These are phyloP conservation scores for Xenotilapia leptura DNA, from an alignment of 2,113 vertebrate species.

Conservation along the genomic window DNA sequence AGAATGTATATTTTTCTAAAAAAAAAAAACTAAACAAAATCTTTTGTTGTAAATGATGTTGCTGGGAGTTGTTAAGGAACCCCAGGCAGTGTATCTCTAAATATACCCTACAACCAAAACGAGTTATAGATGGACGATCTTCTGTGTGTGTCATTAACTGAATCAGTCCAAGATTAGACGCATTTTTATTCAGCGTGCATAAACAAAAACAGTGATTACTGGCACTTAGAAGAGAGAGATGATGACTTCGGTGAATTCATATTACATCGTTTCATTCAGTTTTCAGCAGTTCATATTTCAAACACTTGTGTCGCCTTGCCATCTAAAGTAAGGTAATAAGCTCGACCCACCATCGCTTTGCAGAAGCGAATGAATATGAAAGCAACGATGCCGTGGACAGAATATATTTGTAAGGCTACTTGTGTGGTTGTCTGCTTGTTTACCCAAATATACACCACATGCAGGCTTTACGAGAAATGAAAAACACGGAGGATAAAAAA, in stretches of 20 bases:
- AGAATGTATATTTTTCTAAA: background rate
- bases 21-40: accelerated
- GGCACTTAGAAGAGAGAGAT: background rate
- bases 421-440: background rate
- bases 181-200: background rate
- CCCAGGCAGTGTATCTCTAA: background rate
- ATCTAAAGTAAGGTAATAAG: background rate
- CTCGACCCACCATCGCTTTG: background rate
- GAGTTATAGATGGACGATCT: background rate
- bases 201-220: background rate
- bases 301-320: background rate
- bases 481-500: background rate
- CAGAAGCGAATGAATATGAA: background rate
- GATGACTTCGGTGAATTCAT: background rate
- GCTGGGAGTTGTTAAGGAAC: background rate
- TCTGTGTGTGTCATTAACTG: background rate
- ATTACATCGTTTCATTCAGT: background rate
- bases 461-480: background rate
- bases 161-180: background rate
- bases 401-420: background rate
- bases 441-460: background rate
- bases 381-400: background rate
- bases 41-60: background rate
- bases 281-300: background rate
- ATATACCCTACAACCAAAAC: background rate